Conservation (phyloP, 1,140 invertebrate genomes). For the Ceratoteleas bidentatus region DNA sequence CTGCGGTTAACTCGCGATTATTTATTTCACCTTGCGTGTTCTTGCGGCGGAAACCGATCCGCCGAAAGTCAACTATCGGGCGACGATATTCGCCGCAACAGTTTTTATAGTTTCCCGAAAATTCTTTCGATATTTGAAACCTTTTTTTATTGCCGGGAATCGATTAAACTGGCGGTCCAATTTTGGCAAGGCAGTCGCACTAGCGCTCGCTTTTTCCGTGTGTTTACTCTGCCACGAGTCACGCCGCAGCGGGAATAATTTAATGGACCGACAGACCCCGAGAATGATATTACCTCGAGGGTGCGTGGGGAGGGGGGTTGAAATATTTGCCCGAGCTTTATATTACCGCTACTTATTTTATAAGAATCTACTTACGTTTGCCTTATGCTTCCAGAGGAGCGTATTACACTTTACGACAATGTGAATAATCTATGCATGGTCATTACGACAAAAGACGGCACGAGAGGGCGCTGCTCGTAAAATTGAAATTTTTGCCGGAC, state of each 20-base stretch:
- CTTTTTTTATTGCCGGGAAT: too few species aligned
- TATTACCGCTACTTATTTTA: conserved; percentile 46
- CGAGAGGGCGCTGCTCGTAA: conserved; percentile 39
- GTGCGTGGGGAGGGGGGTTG: not conserved
- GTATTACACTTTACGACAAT: conserved; percentile 45
- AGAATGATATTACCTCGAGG: conserved; percentile 13
- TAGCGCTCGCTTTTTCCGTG: not conserved
- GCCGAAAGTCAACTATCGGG: too few species aligned
- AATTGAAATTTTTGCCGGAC: conserved; percentile 30
- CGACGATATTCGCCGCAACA: too few species aligned
- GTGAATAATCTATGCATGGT: conserved; percentile 49
- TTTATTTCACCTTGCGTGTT: too few species aligned
- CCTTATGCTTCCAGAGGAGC: conserved; percentile 10
- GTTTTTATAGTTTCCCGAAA: too few species aligned
- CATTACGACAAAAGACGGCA: conserved; percentile 39
- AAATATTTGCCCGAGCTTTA: conserved; percentile 24
- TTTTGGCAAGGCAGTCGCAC: not conserved
- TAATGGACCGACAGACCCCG: conserved; percentile 3
- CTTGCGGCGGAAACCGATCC: too few species aligned
- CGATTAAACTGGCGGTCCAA: not conserved
- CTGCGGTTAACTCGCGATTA: too few species aligned
- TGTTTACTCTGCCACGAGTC: conserved; percentile 3
- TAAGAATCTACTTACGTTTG: conserved; percentile 34
- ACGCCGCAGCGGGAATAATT: conserved; percentile 5
- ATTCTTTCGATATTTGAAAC: too few species aligned